Conservation (phyloP, 2,888 invertebrate genomes). For the Cancer borealis region DNA sequence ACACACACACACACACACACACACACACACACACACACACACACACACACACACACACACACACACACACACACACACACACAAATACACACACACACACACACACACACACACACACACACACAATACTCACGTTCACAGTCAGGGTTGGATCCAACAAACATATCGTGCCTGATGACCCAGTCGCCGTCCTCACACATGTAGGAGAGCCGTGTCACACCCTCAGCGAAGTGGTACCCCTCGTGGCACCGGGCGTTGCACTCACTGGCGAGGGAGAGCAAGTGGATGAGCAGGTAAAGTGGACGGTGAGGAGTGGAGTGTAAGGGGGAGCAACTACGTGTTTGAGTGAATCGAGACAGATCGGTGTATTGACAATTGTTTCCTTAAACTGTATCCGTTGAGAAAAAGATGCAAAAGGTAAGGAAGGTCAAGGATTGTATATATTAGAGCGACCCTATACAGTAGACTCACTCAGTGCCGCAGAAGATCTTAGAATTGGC, state of each 20-base stretch:
- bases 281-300: background rate
- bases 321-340: background rate
- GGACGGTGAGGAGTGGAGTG: background rate
- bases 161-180: conserved; percentile 67
- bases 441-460: background rate
- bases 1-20: conserved; percentile 78
- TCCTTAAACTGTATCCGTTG: no score
- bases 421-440: background rate
- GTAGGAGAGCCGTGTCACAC: conserved; percentile 69
- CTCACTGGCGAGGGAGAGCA: conserved; percentile 68
- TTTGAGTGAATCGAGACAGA: no score
- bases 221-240: conserved; percentile 77
- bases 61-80: background rate
- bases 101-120: background rate
- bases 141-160: conserved; percentile 73
- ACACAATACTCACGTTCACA: conserved; percentile 78
- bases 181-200: conserved; percentile 77
- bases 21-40: conserved; percentile 50
- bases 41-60: conserved; percentile 78
- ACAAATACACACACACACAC: background rate
- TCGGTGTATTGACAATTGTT: no score
- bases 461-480: conserved; percentile 73
- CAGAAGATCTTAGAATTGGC: conserved; percentile 77
- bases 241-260: conserved; percentile 77
- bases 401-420: background rate